Base-by-base conservation (phyloP, 2,113 vertebrate species). In the Lipophrys pholis region DNA sequence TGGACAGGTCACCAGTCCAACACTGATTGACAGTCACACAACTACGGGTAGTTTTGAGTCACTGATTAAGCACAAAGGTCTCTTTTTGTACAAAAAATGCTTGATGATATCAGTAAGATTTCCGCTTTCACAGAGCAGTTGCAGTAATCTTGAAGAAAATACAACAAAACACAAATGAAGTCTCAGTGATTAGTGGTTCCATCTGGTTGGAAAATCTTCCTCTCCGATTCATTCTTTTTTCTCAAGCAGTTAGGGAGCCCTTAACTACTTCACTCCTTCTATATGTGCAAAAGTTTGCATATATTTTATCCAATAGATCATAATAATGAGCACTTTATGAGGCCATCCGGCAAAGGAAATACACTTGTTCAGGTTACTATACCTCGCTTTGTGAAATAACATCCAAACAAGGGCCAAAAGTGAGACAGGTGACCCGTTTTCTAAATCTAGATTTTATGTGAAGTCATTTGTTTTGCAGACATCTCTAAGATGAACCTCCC, bases 401-500 rank as follows among this genome's bases (percentile, higher is more conserved):
- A 56, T 45, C 46, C 45, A 9, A 76, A 58, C 9, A 67, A 11
- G 58, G 17, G 11, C 48, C 21, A 30, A 30, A 30, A 30, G 21
- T 30, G 4, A 30, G 21, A 30, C 21, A 30, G 21, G 21, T 30
- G 21, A 30, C 21, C 21, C 21, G 21, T 30, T 30, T 30, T 30
- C 21, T 30, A 30, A 30, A 30, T 30, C 30, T 9, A 5, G 7
- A 46, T 68, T 76, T 61, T 38, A 52, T 45, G 48, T 15, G 59
- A 21, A 36, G 55, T 50, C 38, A 41, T 75, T 71, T 5, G 39
- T 41, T 59, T 12, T 58, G 15, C 54, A 48, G 8, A 59, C 46
- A 35, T n/a, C n/a, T 55, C 35, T 39, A 49, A 12, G 17, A 3
- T 56, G 52, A 75, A 49, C 11, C 39, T 14, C 42, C 8, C 48